Percentiles rank a stretch among this genome's conserved stretches.
Conservation (phyloP, 2,888 invertebrate species). For the Thumatha senex region DNA sequence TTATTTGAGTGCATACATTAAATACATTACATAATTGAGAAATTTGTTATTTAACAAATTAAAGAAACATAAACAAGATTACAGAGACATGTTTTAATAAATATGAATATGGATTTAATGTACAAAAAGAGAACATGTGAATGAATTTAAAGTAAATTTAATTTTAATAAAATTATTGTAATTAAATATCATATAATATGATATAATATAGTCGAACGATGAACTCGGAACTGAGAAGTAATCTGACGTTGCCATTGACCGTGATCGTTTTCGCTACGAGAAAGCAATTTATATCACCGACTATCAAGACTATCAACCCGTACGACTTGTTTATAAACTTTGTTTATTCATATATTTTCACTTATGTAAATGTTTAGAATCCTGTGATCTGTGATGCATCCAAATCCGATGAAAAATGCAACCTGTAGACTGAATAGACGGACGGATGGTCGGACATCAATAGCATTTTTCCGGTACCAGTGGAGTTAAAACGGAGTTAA, state of each 20-base stretch:
- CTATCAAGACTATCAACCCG: slow-evolving; percentile 15
- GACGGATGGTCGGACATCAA: too few relatives aligned
- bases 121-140: too few relatives aligned
- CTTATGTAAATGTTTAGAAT: slow-evolving; percentile 76
- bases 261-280: slow-evolving; percentile 54
- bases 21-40: too few relatives aligned
- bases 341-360: slow-evolving; percentile 72
- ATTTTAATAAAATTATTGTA: neutral
- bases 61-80: neutral
- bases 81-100: neutral
- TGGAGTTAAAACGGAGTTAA: too few relatives aligned
- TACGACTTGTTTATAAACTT: slow-evolving; percentile 54
- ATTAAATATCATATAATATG: neutral
- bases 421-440: too few relatives aligned
- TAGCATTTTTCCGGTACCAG: too few relatives aligned
- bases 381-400: slow-evolving; percentile 58
- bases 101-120: too few relatives aligned
- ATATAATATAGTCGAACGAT: neutral
- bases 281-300: slow-evolving; percentile 57
- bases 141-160: too few relatives aligned
- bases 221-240: neutral
- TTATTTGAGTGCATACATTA: too few relatives aligned
- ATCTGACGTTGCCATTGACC: slow-evolving; percentile 23
- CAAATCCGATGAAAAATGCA: too few relatives aligned
- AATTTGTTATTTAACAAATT: neutral